Percentiles rank a stretch among this genome's conserved stretches.
These are phyloP conservation scores for Gadus macrocephalus DNA, from an alignment of 2,113 vertebrate species.

Conservation along the genomic window DNA sequence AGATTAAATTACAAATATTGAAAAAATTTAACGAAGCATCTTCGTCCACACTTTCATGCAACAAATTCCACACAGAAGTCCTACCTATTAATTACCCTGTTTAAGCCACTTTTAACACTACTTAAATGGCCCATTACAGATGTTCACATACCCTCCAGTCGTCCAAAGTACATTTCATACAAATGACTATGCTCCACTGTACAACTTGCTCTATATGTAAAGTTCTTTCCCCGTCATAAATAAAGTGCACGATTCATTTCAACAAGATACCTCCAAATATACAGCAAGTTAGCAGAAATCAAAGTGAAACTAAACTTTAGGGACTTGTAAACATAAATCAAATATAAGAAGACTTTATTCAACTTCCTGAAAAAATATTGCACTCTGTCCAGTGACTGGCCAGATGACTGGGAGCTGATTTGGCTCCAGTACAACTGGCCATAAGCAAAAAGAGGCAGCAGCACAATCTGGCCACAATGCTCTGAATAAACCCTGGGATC, in stretches of 20 bases:
- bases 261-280: neutral
- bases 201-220: neutral
- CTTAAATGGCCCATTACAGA: slow-evolving; percentile 9
- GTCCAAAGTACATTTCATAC: neutral
- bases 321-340: neutral
- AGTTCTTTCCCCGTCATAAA: neutral
- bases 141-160: slow-evolving; percentile 10
- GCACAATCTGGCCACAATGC: slow-evolving; percentile 46
- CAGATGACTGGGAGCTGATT: slow-evolving; percentile 28
- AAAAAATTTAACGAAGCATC: slow-evolving; percentile 13
- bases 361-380: slow-evolving; percentile 5
- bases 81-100: slow-evolving; percentile 34
- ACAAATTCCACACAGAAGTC: slow-evolving; percentile 27
- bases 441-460: slow-evolving; percentile 15
- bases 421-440: slow-evolving; percentile 46
- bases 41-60: slow-evolving; percentile 27
- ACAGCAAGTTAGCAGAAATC: neutral
- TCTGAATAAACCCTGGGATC: slow-evolving; percentile 33
- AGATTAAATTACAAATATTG: slow-evolving; percentile 15
- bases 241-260: neutral
- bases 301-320: neutral
- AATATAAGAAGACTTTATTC: neutral
- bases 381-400: slow-evolving; percentile 1
- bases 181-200: neutral
- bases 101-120: slow-evolving; percentile 20